Base-by-base conservation (phyloP, 2,797 vertebrate genomes). In the Adrianichthys oophorus region DNA sequence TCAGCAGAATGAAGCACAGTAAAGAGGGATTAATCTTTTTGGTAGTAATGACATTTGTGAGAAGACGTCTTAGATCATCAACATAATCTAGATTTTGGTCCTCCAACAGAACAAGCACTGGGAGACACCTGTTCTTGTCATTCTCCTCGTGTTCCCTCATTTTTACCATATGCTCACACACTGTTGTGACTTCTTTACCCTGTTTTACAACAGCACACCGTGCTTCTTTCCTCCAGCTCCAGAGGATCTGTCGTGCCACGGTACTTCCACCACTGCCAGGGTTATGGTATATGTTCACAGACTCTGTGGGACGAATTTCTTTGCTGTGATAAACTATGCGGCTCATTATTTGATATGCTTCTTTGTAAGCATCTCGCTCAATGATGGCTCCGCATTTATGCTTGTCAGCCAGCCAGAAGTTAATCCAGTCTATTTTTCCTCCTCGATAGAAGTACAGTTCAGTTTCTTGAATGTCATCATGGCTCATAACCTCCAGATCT, bases 211-310 rank as follows among this genome's bases (percentile, higher is more conserved):
- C 80, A 0, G 83, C 94, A 82, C 94, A 95, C 55, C 94, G 86
- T 4, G 93, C 62, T 7, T 86, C 63, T 56, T 79, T 93, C 67
- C 88, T 90, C 12, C 77, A 88, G 65, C 91, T 92, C 94, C 94
- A 95, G 2, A 95, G 69, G 29, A 94, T 82, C 51, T 94, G 93
- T n/a, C 92, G 86, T 52, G 91, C 92, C 32, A 94, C 90, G 41
- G 94, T 95, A 74, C 94, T 95, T 48, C 94, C 94, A 41, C 94
- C 94, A 7, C 94, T 95, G 29, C 94, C 94, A 24, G 94, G 93
- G 48, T 94, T 93, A 80, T 95, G 94, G 78, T 87, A 93, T 81
- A 95, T 91, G 65, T 92, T 92, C 19, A 95, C 79, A 53, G 67
- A 83, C 16, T 69, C 78, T 14, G 94, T 87, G 0, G 89, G 74